A percentile compares a stretch with the other conserved stretches of the same genome.
phyloP scores from a whole-genome alignment of 2,888 invertebrate genomes.

The Physocephala rufipes region DNA sequence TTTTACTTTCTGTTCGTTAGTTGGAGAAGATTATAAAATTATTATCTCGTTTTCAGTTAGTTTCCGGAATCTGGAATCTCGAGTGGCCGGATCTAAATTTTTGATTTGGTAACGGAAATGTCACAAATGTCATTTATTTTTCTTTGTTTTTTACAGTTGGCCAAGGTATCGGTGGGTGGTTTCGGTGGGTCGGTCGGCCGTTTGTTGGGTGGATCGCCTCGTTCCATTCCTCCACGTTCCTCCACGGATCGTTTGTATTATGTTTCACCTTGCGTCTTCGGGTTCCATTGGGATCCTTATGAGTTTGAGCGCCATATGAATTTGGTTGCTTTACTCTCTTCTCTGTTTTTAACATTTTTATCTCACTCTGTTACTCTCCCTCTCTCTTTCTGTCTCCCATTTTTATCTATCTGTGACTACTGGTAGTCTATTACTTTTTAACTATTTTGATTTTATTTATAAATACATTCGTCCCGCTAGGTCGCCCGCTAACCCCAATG shows the following conservation, averaged over 20 bases:
- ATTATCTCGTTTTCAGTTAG: slow-evolving; percentile 1
- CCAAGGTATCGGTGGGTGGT: too few species aligned
- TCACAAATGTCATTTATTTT: neutral
- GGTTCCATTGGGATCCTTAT: too few species aligned
- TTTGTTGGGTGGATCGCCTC: too few species aligned
- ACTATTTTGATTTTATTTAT: neutral
- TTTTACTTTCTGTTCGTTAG: neutral
- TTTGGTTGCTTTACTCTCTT: neutral
- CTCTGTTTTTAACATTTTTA: neutral
- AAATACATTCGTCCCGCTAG: slow-evolving; percentile 16
- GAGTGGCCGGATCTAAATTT: neutral
- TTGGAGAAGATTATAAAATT: neutral
- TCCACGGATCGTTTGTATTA: too few species aligned
- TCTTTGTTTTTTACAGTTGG: neutral
- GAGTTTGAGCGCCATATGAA: too few species aligned
- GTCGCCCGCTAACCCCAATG: too few species aligned
- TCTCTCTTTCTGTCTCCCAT: neutral
- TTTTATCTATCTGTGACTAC: neutral
- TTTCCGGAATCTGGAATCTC: neutral
- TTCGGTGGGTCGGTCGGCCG: too few species aligned
- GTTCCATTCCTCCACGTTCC: too few species aligned
- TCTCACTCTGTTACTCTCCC: neutral
- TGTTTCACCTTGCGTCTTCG: too few species aligned
- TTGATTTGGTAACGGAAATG: neutral
- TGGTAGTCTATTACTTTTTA: neutral